Evolutionary conservation across 2,888 invertebrate genomes (phyloP), one percentile per base, ranked within the genome.

Genomic region (Macrophya alboannulata): DNA sequence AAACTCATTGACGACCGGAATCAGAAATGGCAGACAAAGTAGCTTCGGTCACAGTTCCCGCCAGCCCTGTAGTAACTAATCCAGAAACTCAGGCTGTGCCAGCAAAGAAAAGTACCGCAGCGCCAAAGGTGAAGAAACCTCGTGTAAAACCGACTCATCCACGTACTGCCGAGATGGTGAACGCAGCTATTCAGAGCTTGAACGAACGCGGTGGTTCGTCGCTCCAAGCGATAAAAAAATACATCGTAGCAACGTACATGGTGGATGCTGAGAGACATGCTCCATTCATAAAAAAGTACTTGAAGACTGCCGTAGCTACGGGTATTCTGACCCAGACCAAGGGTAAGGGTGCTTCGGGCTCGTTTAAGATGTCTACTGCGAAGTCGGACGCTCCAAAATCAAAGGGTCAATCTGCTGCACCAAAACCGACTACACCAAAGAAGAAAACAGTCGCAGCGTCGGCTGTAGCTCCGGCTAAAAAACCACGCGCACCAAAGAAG

Each of bases 191-290:
- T 85, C 93, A 92, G 86, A 92, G 92, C 86, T 90, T 95, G 65
- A 94, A 95, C 88, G 95, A 95, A 89, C 94, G 95, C 51, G 94
- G 94, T 87, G 96, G 96, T 45, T 95, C 95, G 0, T 95, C 95
- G 5, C 89, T 91, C 89, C 94, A 90, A 91, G 95, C 95, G 9
- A 95, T 96, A 91, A 96, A 95, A 91, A 96, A 96, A 90, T 96
- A 95, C 91, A 94, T 96, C 85, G 92, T 94, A 10, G 93, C 94
- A 68, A 95, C 94, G 87, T 95, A 96, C 94, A 95, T 95, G 87
- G 94, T 95, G 10, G 95, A 95, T 90, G 93, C 94, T 0, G 95
- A 95, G 87, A 95, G 95, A 88, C 90, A 95, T 84, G 94, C 94
- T 0, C 94, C 94, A 6, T 95, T 94, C 92, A 96, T 96, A 88